Conservation (phyloP, 2,888 invertebrate species). For the Scrobipalpa atriplicella region DNA sequence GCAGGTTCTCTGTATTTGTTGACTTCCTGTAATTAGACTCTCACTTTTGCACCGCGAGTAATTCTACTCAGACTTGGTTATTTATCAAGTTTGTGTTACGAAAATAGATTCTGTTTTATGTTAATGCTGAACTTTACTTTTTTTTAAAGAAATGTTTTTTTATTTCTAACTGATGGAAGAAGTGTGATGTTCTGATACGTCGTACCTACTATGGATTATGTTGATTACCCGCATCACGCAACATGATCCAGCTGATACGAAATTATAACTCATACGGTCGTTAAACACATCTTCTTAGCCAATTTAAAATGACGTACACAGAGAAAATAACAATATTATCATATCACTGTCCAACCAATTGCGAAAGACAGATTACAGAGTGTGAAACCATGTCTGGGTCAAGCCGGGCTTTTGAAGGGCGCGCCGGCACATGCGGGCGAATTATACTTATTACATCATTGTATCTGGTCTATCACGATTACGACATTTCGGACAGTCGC, state of each 20-base stretch:
- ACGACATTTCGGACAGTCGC: not conserved
- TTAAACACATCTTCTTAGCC: not conserved
- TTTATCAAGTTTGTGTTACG: no score
- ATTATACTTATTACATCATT: constrained; percentile 13
- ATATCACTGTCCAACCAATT: not conserved
- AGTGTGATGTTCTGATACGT: not conserved
- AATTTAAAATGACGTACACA: not conserved
- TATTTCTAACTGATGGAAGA: not conserved
- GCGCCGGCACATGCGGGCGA: not conserved
- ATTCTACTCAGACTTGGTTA: not conserved
- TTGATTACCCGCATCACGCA: constrained; percentile 5
- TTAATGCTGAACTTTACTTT: no score
- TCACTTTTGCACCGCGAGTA: constrained; percentile 24
- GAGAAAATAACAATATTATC: not conserved
- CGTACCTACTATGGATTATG: not conserved
- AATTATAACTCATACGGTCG: not conserved
- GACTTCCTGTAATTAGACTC: constrained; percentile 34
- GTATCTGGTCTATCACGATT: not conserved
- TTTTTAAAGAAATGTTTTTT: not conserved
- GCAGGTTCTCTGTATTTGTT: constrained; percentile 17
- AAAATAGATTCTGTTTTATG: no score
- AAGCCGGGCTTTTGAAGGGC: constrained; percentile 3
- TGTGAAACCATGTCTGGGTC: constrained; percentile 17
- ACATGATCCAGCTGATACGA: constrained; percentile 5
- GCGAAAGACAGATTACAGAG: not conserved